Evolutionary conservation across 2,797 vertebrate genomes (phyloP), one percentile per base, ranked within the genome.

Genomic region (Microctenopoma stevenorrisi): DNA sequence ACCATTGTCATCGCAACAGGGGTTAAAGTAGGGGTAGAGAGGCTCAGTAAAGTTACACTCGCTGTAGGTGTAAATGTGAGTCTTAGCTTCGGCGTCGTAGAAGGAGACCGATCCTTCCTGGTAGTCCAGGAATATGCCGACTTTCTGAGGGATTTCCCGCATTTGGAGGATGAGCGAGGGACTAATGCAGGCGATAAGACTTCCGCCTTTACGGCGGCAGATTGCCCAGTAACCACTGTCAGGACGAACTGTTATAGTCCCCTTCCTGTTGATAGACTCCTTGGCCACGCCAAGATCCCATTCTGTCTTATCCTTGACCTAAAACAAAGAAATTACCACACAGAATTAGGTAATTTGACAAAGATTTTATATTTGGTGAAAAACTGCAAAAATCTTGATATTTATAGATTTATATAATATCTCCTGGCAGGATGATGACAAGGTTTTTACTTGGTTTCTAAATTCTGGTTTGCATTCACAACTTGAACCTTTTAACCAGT

Each of bases 221-320:
- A 94, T 75, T 0, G 89, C 79, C 93, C 93, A 94, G 78, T 84
- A 93, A 7, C 93, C 93, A 4, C 30, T 54, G 56, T 87, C 82
- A 0, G 92, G 93, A 1, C 78, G 50, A 38, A 93, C 81, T 0
- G 46, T 84, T 66, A 93, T 85, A 65, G 76, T 10, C 0, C 94
- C 95, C 63, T 94, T 95, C 40, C 94, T 86, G 63, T 87, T 90
- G 33, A 92, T 90, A 3, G 85, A 90, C 60, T 86, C 89, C 28
- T 15, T 86, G 28, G 94, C 95, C 15, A 96, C 78, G 0, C 95
- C 95, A 0, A 96, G 66, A 1, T 94, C 92, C 95, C 95, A 96
- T 52, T 90, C 91, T 1, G 86, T 91, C 60, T 94, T 94, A 3
- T 88, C 79, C 0, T 74, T 64, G 2, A 89, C 87, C 88, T 89